Evolutionary conservation across 2,113 vertebrate genomes (phyloP), one percentile per base, ranked within the genome.

Genomic region (Grammomys surdaster): DNA sequence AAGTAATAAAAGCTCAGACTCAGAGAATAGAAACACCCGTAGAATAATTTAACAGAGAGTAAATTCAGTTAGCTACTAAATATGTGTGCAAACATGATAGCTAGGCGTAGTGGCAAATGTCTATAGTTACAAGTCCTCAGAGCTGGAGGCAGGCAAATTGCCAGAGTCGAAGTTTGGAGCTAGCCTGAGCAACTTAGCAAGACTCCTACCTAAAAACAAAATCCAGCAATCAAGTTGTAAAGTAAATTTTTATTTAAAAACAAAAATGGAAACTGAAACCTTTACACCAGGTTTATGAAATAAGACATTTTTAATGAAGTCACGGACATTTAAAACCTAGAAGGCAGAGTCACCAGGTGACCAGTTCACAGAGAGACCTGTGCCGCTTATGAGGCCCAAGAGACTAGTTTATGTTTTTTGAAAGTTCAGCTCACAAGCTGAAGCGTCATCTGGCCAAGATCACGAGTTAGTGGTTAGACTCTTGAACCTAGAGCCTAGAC

Each of bases 1-100:
- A 93, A 95, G 67, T 40, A 94, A 60, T 78, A 91, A 92, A 95
- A 89, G 9, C 40, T 69, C 93, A 92, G 48, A 95, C 70, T 5
- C 36, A 43, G 43, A 33, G 51, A 56, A 85, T 84, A 43, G 63
- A 43, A 22, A 69, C 72, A 16, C 33, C 86, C 60, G 9, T 76
- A 78, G 70, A 72, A 78, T 54, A 76, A 13, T 86, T 76, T 93
- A 91, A 33, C 72, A 93, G 78, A 54, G 14, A 69, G 7, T 24
- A 91, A 91, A 72, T 56, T 96, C 60, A 94, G 22, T 73, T 89
- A 95, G 16, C 77, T 70, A 70, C 26, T 70, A 36, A 69, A 36
- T 36, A 70, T 89, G 73, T 12, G 70, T 81, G 93, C 76, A 58
- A 93, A 72, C 46, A 51, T 60, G 51, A 77, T n/a, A 40, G 20